Base-by-base conservation (phyloP, 2,888 invertebrate species). In the Strigamia maritima region DNA sequence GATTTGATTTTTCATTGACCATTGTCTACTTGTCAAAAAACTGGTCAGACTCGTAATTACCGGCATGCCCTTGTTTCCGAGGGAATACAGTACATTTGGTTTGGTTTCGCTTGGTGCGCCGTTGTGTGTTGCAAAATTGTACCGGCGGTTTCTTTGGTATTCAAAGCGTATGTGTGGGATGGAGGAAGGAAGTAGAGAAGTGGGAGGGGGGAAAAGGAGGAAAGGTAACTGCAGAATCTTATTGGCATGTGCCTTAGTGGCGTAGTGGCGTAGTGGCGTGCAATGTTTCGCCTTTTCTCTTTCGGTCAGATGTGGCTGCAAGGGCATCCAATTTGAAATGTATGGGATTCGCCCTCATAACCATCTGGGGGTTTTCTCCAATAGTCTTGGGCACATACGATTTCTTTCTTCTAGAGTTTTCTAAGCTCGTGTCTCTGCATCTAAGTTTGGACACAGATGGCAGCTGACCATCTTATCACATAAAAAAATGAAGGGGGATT, bases 191-290 rank as follows among this genome's bases (percentile, higher is more conserved):
- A 60, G 49, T 49, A 40, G 40, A 10, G 40, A 40, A 40, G 40
- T 1, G 35, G 10, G 35, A 35, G 35, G 35, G 35, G 10, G 12
- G 12, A 16, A 40, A 40, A 40, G 16, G 16, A 40, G 16, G 40
- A 40, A 40, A 40, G 40, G 40, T 40, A 40, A 40, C 40, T 40
- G 40, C 40, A 40, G 14, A 40, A 16, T 40, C 22, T 60, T 60
- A 60, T 60, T 60, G 60, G 60, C 60, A 60, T 60, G 60, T 60
- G 60, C 60, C 60, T 60, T 60, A 60, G 60, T 60, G 60, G n/a
- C n/a, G n/a, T n/a, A n/a, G 60, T 60, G 60, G 14, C 60, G 4
- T 60, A 60, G 60, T 60, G 60, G 60, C 60, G 19, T 60, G 60
- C 60, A 60, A 60, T 60, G 60, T 60, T 60, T 60, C 60, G 60